A percentile compares a stretch with the other conserved stretches of the same genome.
Evolutionary conservation across 2,113 vertebrate species (phyloP).

Genomic region (Opisthocomus hoazin): DNA sequence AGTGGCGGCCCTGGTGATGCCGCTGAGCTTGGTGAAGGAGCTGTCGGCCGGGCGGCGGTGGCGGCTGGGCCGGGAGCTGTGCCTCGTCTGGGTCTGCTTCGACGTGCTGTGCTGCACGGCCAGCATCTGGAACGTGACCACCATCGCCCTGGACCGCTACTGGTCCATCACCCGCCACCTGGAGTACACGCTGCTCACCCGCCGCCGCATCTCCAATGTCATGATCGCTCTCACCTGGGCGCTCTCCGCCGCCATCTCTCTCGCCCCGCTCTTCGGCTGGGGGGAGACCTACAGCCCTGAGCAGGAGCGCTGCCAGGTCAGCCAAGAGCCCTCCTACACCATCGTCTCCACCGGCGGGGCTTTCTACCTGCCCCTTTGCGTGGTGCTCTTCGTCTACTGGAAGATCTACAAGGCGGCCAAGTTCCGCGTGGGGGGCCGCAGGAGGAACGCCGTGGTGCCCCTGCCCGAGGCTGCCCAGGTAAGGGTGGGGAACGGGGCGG

Average conservation of each 20-base stretch:
- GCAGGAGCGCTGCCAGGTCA: constrained; percentile 85
- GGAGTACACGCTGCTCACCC: constrained; percentile 86
- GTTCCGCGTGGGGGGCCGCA: constrained; percentile 78
- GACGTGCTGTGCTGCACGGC: constrained; percentile 95
- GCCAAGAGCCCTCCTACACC: constrained; percentile 88
- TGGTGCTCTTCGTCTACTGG: constrained; percentile 96
- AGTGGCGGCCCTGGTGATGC: constrained; percentile 94
- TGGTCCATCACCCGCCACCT: constrained; percentile 93
- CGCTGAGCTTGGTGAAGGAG: constrained; percentile 88
- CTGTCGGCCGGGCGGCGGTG: constrained; percentile 80
- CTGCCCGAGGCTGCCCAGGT: neutral
- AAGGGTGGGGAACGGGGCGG: neutral
- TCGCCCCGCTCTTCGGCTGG: constrained; percentile 89
- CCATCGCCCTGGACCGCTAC: constrained; percentile 92
- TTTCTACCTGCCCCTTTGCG: constrained; percentile 91
- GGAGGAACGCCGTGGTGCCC: constrained; percentile 77
- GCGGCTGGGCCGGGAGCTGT: constrained; percentile 85
- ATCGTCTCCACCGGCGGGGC: constrained; percentile 91
- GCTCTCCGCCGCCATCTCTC: constrained; percentile 85
- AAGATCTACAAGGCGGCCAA: constrained; percentile 93
- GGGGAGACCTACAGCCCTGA: constrained; percentile 83
- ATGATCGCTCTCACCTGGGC: constrained; percentile 91
- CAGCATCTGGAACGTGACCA: constrained; percentile 96
- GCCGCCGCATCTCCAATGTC: constrained; percentile 84
- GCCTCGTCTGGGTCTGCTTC: constrained; percentile 90